Evolutionary conservation across 1,140 invertebrate species (phyloP).

Genomic region (Aleiodes sp.): DNA sequence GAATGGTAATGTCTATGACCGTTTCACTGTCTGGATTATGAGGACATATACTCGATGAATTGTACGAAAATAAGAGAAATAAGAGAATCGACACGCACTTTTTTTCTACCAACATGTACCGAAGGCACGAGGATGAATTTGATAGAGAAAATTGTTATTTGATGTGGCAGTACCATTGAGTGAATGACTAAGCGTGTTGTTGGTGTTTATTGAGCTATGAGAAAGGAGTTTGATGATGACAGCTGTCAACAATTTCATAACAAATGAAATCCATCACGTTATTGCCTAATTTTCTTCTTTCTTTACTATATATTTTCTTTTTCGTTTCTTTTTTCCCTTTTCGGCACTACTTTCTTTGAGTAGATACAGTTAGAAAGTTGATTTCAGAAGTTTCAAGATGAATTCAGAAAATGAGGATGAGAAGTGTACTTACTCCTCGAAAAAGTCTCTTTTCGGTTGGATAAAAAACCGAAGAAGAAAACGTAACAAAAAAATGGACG

Average conservation of each 20-base stretch:
- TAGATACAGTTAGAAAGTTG: conserved; percentile 8
- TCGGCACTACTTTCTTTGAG: no score
- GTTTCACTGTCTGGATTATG: conserved; percentile 34
- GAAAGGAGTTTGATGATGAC: not conserved
- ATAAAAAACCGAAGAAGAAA: conserved; percentile 8
- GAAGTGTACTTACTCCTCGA: conserved; percentile 1
- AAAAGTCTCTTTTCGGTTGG: not conserved
- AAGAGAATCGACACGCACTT: conserved; percentile 4
- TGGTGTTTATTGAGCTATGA: not conserved
- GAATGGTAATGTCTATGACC: conserved; percentile 47
- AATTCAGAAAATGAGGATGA: conserved; percentile 2
- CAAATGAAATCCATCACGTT: not conserved
- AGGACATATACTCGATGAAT: not conserved
- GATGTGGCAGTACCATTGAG: conserved; percentile 45
- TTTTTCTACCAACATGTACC: not conserved
- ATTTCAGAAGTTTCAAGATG: conserved; percentile 8
- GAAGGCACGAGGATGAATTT: not conserved
- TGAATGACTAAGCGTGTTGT: conserved; percentile 42
- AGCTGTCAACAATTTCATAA: not conserved
- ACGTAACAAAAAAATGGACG: not conserved
- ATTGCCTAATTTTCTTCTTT: not conserved
- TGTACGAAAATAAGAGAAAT: not conserved
- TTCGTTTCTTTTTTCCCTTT: not conserved
- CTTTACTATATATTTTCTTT: not conserved
- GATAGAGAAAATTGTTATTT: conserved; percentile 30